Conservation (phyloP, 2,888 invertebrate species). For the Scrobipalpa costella region DNA sequence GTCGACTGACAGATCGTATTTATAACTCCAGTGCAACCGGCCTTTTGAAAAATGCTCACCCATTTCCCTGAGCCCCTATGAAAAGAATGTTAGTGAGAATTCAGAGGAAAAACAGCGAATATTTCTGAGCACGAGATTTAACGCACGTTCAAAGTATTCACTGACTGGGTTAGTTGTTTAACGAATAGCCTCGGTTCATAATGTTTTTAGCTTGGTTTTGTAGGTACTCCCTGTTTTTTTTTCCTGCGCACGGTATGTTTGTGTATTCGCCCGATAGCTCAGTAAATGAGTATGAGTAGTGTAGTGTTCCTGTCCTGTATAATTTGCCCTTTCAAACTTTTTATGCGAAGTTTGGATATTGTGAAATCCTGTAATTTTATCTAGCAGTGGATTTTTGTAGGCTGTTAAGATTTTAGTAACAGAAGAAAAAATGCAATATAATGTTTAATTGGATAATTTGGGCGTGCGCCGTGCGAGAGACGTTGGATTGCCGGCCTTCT, state of each 20-base stretch:
- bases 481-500: no score
- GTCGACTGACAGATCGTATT: constrained; percentile 67
- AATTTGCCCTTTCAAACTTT: no score
- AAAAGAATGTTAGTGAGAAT: constrained; percentile 18
- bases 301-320: no score
- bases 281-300: no score
- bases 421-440: no score
- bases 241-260: neutral
- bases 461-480: no score
- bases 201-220: neutral
- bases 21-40: constrained; percentile 55
- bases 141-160: constrained; percentile 7
- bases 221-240: neutral
- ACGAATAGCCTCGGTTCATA: neutral
- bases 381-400: no score
- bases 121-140: neutral
- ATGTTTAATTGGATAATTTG: no score
- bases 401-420: no score
- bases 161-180: neutral
- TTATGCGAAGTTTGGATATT: no score
- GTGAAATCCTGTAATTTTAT: no score
- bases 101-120: constrained; percentile 14
- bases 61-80: constrained; percentile 10
- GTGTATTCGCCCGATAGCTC: no score
- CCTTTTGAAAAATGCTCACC: constrained; percentile 33